These are phyloP conservation scores for Musca vetustissima DNA, from an alignment of 1,140 invertebrate genomes.

Conservation along the genomic window DNA sequence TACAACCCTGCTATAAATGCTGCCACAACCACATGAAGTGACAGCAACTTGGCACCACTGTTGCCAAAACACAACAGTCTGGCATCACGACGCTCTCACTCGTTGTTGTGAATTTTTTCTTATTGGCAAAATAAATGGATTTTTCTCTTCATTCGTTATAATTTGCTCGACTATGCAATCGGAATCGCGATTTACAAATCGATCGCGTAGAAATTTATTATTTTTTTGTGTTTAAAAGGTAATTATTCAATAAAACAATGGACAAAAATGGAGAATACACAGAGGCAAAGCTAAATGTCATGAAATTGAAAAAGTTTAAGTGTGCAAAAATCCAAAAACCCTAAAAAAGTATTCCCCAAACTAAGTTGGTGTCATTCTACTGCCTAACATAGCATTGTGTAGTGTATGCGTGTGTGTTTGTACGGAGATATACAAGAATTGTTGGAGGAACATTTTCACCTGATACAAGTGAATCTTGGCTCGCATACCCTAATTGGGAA, in stretches of 20 bases:
- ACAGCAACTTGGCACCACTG: too few species aligned
- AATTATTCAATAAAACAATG: constrained; percentile 18
- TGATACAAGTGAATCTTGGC: neutral
- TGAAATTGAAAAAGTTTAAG: constrained; percentile 3
- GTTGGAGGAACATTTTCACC: constrained; percentile 17
- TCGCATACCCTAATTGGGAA: too few species aligned
- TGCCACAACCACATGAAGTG: too few species aligned
- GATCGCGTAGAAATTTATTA: constrained; percentile 29
- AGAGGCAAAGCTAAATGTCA: neutral
- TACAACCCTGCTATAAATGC: too few species aligned
- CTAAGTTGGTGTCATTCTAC: too few species aligned
- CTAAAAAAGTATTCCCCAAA: too few species aligned
- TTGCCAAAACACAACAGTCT: too few species aligned
- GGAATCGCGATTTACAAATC: constrained; percentile 29
- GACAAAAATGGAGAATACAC: neutral
- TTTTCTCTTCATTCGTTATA: constrained; percentile 28
- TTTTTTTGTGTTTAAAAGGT: constrained; percentile 31
- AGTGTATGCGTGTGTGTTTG: neutral
- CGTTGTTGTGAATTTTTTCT: neutral
- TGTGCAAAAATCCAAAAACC: constrained; percentile 2
- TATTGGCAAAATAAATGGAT: constrained; percentile 4
- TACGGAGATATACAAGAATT: too few species aligned
- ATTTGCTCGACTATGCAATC: constrained; percentile 29
- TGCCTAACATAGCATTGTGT: neutral
- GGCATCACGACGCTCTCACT: too few species aligned